Evolutionary conservation across 1,140 invertebrate species (phyloP).

Genomic region (Anastrepha ludens): DNA sequence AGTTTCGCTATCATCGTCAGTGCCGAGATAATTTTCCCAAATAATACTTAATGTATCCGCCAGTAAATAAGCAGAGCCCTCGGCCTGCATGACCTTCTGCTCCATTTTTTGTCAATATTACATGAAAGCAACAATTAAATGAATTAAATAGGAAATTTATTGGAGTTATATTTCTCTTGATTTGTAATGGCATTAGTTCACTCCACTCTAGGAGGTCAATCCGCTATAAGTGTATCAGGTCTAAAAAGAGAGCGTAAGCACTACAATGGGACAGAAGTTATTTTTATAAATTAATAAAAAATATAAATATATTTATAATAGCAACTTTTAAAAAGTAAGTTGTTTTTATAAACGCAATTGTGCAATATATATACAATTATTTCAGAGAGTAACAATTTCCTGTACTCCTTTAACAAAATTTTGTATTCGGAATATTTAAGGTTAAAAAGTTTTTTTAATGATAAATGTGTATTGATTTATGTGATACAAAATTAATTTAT

Average conservation of each 20-base stretch:
- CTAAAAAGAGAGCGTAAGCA: not conserved
- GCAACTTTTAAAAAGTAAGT: not conserved
- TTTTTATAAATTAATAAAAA: too few relatives aligned
- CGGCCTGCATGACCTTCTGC: conserved; percentile 12
- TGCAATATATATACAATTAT: too few relatives aligned
- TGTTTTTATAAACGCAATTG: not conserved
- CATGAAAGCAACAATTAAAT: conserved; percentile 7
- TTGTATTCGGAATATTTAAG: not conserved
- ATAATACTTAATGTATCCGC: conserved; percentile 55
- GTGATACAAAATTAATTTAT: not conserved
- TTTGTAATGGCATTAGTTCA: conserved; percentile 33
- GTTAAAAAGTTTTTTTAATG: not conserved
- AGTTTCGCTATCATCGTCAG: conserved; percentile 35
- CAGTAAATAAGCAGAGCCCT: conserved; percentile 12
- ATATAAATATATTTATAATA: not conserved
- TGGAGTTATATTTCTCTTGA: not conserved
- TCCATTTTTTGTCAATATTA: conserved; percentile 8
- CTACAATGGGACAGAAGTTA: too few relatives aligned
- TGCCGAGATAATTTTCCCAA: conserved; percentile 56
- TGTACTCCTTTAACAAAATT: too few relatives aligned
- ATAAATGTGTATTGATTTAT: not conserved
- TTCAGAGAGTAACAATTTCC: too few relatives aligned
- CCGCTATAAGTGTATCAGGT: not conserved
- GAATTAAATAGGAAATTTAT: not conserved
- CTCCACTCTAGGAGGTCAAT: not conserved